Evolutionary conservation across 1,140 invertebrate species (phyloP).

Genomic region (Meloidogyne chitwoodi): DNA sequence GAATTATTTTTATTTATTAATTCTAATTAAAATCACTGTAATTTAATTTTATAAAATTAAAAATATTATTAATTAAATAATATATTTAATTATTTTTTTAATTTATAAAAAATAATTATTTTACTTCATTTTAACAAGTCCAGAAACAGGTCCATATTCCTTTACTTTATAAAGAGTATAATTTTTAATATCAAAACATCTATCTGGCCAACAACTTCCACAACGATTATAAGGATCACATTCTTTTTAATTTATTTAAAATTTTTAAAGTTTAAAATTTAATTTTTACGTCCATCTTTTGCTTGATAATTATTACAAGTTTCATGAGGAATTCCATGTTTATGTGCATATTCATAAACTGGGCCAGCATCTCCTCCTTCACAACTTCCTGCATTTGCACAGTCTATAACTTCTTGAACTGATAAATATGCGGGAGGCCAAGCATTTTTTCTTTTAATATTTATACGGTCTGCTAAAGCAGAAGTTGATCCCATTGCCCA

Average conservation of each 20-base stretch:
- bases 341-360: slow-evolving; percentile 62
- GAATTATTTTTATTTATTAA: too few relatives aligned
- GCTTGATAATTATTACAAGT: slow-evolving; percentile 65
- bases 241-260: neutral
- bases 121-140: slow-evolving; percentile 63
- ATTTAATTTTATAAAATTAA: too few relatives aligned
- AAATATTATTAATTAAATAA: slow-evolving; percentile 38
- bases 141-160: slow-evolving; percentile 62
- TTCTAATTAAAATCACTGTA: too few relatives aligned
- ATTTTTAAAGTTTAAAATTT: neutral
- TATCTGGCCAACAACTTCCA: slow-evolving; percentile 62
- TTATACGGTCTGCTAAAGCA: slow-evolving; percentile 64
- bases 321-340: slow-evolving; percentile 63
- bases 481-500: slow-evolving; percentile 61
- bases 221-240: slow-evolving; percentile 60
- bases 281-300: slow-evolving; percentile 61
- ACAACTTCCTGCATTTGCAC: slow-evolving; percentile 61
- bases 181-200: slow-evolving; percentile 60
- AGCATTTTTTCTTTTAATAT: slow-evolving; percentile 62
- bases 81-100: slow-evolving; percentile 48
- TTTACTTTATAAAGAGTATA: slow-evolving; percentile 64
- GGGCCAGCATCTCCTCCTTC: slow-evolving; percentile 61
- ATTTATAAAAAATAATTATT: neutral
- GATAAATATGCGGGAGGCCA: slow-evolving; percentile 64
- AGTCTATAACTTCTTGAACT: slow-evolving; percentile 62